These are phyloP conservation scores for Antechinus stuartii DNA, from an alignment of 2,113 vertebrate genomes.

Conservation along the genomic window DNA sequence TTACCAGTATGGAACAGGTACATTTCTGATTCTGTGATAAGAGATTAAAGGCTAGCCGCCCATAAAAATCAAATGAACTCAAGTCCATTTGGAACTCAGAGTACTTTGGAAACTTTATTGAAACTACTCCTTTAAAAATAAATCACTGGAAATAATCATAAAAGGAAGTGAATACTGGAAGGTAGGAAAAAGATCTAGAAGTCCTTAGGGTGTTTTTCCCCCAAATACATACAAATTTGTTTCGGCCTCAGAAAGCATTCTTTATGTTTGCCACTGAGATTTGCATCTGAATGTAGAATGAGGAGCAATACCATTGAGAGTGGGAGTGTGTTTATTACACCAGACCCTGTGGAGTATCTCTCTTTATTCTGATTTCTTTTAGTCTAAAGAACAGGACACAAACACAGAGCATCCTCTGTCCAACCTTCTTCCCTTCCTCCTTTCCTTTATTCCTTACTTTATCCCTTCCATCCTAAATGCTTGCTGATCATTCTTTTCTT, in stretches of 20 bases:
- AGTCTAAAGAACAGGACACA: neutral
- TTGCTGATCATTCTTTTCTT: neutral
- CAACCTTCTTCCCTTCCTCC: neutral
- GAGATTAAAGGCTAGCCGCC: conserved; percentile 85
- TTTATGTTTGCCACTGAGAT: conserved; percentile 10
- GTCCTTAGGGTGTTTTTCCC: conserved; percentile 45
- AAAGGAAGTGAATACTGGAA: conserved; percentile 58
- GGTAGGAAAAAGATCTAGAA: conserved; percentile 40
- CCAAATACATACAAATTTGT: conserved; percentile 43
- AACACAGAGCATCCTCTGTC: neutral
- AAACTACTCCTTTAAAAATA: conserved; percentile 68
- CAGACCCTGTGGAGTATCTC: neutral
- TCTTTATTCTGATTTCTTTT: neutral
- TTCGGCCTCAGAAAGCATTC: neutral
- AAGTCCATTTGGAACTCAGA: conserved; percentile 77
- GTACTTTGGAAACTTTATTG: conserved; percentile 74
- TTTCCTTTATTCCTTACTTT: neutral
- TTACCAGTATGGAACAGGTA: conserved; percentile 87
- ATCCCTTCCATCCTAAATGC: neutral
- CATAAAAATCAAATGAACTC: conserved; percentile 84
- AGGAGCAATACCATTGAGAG: neutral
- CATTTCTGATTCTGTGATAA: conserved; percentile 82
- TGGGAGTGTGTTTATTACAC: conserved; percentile 22
- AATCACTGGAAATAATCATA: conserved; percentile 66
- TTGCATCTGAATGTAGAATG: conserved; percentile 49